phyloP scores from a whole-genome alignment of 2,888 invertebrate species.

The Lordiphosa fenestrarum region DNA sequence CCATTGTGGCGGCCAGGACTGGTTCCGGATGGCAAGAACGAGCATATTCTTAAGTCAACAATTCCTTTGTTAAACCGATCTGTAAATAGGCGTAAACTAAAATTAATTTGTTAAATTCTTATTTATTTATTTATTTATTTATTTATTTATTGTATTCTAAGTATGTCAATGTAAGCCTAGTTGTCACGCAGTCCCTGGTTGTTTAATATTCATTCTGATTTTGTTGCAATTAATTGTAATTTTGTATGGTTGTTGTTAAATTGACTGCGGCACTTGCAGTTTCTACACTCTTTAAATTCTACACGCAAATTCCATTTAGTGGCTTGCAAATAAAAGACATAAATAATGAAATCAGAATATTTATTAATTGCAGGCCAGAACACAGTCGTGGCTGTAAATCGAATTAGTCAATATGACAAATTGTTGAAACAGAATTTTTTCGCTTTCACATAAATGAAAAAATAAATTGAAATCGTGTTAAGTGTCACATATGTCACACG shows the following conservation, averaged over 20 bases:
- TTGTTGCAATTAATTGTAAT: slow-evolving; percentile 40
- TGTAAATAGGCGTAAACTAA: slow-evolving; percentile 59
- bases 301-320: slow-evolving; percentile 11
- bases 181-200: slow-evolving; percentile 13
- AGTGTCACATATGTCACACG: not conserved
- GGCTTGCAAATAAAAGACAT: slow-evolving; percentile 1
- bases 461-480: slow-evolving; percentile 40
- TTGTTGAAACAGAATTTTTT: slow-evolving; percentile 49
- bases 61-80: slow-evolving; percentile 58
- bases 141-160: slow-evolving; percentile 11
- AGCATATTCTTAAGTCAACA: slow-evolving; percentile 53
- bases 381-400: slow-evolving; percentile 23
- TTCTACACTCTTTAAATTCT: slow-evolving; percentile 28
- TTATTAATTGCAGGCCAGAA: slow-evolving; percentile 42
- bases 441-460: slow-evolving; percentile 13
- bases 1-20: not conserved
- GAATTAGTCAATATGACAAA: slow-evolving; percentile 50
- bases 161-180: slow-evolving; percentile 24
- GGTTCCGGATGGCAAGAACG: slow-evolving; percentile 10
- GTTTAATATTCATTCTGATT: slow-evolving; percentile 67
- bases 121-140: slow-evolving; percentile 39
- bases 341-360: slow-evolving; percentile 68
- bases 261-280: slow-evolving; percentile 17
- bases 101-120: slow-evolving; percentile 54
- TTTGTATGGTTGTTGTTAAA: slow-evolving; percentile 4